Evolutionary conservation across 2,888 invertebrate genomes (phyloP).

Genomic region (Atethmia centrago): DNA sequence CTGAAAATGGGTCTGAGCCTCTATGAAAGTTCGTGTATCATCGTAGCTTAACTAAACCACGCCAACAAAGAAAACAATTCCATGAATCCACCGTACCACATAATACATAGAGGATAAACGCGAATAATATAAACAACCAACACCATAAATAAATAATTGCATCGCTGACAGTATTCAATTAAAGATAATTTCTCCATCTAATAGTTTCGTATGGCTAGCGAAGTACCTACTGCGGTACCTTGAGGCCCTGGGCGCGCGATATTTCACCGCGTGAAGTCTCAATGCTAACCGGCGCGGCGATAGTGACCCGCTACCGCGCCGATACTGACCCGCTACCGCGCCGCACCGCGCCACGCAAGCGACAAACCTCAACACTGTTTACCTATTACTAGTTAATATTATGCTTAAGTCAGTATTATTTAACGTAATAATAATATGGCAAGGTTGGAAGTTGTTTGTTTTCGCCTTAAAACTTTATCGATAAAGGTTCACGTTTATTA

Average conservation of each 20-base stretch:
- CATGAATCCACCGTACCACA: slow-evolving; percentile 4
- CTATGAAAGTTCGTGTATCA: too few species aligned
- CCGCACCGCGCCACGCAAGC: slow-evolving; percentile 47
- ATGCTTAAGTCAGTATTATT: slow-evolving; percentile 50
- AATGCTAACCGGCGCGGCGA: slow-evolving; percentile 75
- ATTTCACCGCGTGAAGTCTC: slow-evolving; percentile 74
- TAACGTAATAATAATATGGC: slow-evolving; percentile 35
- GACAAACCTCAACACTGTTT: slow-evolving; percentile 44
- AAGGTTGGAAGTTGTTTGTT: slow-evolving; percentile 19
- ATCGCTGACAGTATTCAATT: slow-evolving; percentile 57
- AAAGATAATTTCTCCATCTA: slow-evolving; percentile 60
- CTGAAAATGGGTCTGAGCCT: background rate
- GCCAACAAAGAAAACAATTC: background rate
- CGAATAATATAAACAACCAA: slow-evolving; percentile 30
- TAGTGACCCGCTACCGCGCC: slow-evolving; percentile 60
- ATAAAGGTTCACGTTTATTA: slow-evolving; percentile 2
- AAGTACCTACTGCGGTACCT: slow-evolving; percentile 42
- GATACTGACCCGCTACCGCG: slow-evolving; percentile 58
- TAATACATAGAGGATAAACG: slow-evolving; percentile 36
- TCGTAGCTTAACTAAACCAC: background rate
- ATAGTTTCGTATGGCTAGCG: slow-evolving; percentile 53
- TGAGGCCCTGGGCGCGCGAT: slow-evolving; percentile 62
- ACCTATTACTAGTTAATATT: slow-evolving; percentile 48
- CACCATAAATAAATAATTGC: slow-evolving; percentile 55
- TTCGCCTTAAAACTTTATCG: slow-evolving; percentile 14